Conservation (phyloP, 1,140 invertebrate genomes). For the Drosophila arizonae region DNA sequence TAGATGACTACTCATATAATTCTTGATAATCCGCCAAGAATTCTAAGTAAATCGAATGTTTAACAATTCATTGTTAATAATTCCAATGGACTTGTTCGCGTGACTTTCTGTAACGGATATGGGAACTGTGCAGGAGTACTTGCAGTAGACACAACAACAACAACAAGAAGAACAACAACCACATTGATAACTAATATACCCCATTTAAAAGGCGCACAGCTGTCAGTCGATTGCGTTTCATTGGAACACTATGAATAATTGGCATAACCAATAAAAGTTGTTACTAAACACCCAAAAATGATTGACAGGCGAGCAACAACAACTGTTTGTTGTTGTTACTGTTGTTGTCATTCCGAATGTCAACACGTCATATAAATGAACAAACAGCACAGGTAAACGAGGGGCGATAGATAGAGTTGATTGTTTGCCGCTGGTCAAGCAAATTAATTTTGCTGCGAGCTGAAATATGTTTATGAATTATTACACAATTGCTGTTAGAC, state of each 20-base stretch:
- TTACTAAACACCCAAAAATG: conserved; percentile 66
- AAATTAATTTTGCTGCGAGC: conserved; percentile 72
- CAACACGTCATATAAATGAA: conserved; percentile 75
- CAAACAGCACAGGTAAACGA: conserved; percentile 37
- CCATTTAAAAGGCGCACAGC: conserved; percentile 65
- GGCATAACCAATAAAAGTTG: conserved; percentile 62
- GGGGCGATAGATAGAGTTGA: conserved; percentile 6
- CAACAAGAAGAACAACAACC: neutral
- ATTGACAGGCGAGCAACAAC: conserved; percentile 57
- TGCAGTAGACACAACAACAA: neutral
- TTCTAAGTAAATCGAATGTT: conserved; percentile 11
- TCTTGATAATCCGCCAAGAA: neutral
- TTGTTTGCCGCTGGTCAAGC: conserved; percentile 41
- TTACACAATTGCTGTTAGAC: conserved; percentile 66
- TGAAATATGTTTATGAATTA: conserved; percentile 81
- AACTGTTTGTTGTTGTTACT: conserved; percentile 38
- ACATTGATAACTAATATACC: conserved; percentile 11
- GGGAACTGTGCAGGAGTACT: conserved; percentile 3
- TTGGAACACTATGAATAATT: conserved; percentile 78
- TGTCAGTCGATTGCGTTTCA: conserved; percentile 60
- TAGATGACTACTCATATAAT: neutral
- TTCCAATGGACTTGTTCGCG: conserved; percentile 20
- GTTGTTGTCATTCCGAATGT: conserved; percentile 72
- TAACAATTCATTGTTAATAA: conserved; percentile 1
- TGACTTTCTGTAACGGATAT: conserved; percentile 34